These are phyloP conservation scores for Tinea trinotella DNA, from an alignment of 2,888 invertebrate genomes.

Conservation along the genomic window DNA sequence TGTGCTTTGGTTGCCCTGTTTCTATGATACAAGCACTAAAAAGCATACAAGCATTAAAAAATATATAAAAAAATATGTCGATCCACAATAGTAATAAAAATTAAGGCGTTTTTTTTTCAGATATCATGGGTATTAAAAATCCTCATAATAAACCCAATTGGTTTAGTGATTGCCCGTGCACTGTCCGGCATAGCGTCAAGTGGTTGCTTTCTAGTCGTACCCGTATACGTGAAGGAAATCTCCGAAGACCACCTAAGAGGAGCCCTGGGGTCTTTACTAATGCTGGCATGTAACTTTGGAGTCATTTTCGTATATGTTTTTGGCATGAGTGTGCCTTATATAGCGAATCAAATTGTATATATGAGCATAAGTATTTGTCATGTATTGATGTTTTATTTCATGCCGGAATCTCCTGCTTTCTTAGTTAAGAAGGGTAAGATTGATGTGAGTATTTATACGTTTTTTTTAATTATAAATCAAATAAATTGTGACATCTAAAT, in stretches of 20 bases:
- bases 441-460: conserved; percentile 22
- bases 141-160: not conserved
- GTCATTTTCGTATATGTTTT: conserved; percentile 18
- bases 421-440: conserved; percentile 22
- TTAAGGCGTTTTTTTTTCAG: conserved; percentile 13
- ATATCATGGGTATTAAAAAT: conserved; percentile 20
- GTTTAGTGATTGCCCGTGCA: conserved; percentile 15
- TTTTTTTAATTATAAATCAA: too few species aligned
- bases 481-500: too few species aligned
- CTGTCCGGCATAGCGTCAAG: conserved; percentile 19
- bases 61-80: not conserved
- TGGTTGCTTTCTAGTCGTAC: conserved; percentile 20
- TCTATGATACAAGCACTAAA: not conserved
- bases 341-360: conserved; percentile 6
- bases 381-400: conserved; percentile 18
- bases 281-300: conserved; percentile 17
- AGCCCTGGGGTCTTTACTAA: conserved; percentile 18
- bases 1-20: too few species aligned
- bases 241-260: conserved; percentile 19
- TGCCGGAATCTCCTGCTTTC: conserved; percentile 26
- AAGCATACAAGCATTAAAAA: not conserved
- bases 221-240: conserved; percentile 20
- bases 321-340: conserved; percentile 17
- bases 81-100: not conserved
- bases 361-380: conserved; percentile 12